These are phyloP conservation scores for Brachionus manjavacas DNA, from an alignment of 1,140 invertebrate species.

Conservation along the genomic window DNA sequence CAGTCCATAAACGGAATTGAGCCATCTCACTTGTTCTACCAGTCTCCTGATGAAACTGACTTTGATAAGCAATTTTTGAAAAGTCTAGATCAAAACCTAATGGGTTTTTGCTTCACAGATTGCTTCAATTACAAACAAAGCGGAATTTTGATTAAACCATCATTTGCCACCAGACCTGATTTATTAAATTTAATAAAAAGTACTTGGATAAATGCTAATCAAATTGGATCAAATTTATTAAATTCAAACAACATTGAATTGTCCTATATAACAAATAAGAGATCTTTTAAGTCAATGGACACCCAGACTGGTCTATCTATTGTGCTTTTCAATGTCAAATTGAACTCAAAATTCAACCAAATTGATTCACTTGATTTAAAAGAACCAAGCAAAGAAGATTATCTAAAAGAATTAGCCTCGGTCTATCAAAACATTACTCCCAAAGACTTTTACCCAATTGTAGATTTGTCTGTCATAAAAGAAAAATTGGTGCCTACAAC, in stretches of 20 bases:
- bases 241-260: not conserved
- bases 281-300: constrained; percentile 5
- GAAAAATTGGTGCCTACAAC: not conserved
- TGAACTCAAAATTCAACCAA: constrained; percentile 22
- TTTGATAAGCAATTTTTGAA: not conserved
- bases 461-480: not conserved
- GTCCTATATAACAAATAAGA: not conserved
- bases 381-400: constrained; percentile 13
- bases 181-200: not conserved
- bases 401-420: not conserved
- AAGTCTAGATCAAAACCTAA: not conserved
- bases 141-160: not conserved
- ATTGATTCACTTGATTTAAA: not conserved
- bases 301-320: not conserved
- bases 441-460: not conserved
- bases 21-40: not conserved
- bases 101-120: constrained; percentile 25
- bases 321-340: constrained; percentile 15
- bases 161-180: not conserved
- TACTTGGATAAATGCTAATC: not conserved
- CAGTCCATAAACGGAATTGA: constrained; percentile 15
- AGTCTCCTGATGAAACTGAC: not conserved
- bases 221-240: not conserved
- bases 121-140: constrained; percentile 32
- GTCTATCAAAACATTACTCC: not conserved